phyloP scores from a whole-genome alignment of 2,797 vertebrate genomes.

The Clarias fuscus region DNA sequence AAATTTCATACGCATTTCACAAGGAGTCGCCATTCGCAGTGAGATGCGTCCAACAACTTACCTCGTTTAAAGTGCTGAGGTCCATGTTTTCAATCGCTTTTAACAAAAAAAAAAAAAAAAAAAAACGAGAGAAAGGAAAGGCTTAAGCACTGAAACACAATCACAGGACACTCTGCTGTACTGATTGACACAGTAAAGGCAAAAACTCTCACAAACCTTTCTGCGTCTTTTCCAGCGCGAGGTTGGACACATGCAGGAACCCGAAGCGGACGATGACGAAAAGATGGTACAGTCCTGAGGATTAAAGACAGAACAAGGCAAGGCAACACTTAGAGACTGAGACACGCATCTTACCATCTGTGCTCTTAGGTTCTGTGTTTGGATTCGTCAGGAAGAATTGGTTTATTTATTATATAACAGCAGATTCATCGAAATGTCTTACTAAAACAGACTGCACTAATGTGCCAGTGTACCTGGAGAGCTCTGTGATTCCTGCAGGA shows the following conservation, averaged over 20 bases:
- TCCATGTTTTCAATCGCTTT: conserved; percentile 85
- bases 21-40: too few species aligned
- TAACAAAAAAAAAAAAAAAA: conserved; percentile 7
- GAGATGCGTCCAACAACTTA: conserved; percentile 52
- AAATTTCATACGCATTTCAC: background rate
- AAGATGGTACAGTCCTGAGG: conserved; percentile 82
- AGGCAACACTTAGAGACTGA: too few species aligned
- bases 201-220: conserved; percentile 74
- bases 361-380: background rate
- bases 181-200: background rate
- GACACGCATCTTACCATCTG: background rate
- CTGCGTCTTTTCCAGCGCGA: conserved; percentile 82
- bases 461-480: conserved; percentile 34
- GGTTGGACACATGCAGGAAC: conserved; percentile 84
- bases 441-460: background rate
- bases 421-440: background rate
- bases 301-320: conserved; percentile 35
- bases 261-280: conserved; percentile 83
- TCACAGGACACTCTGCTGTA: background rate
- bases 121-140: too few species aligned
- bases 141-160: background rate
- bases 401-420: background rate
- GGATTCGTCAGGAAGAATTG: too few species aligned
- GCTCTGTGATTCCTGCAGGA: conserved; percentile 38
- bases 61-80: conserved; percentile 77